Percentiles rank a stretch among this genome's conserved stretches.
Evolutionary conservation across 2,797 vertebrate species (phyloP).

Genomic region (Anniella stebbinsi): DNA sequence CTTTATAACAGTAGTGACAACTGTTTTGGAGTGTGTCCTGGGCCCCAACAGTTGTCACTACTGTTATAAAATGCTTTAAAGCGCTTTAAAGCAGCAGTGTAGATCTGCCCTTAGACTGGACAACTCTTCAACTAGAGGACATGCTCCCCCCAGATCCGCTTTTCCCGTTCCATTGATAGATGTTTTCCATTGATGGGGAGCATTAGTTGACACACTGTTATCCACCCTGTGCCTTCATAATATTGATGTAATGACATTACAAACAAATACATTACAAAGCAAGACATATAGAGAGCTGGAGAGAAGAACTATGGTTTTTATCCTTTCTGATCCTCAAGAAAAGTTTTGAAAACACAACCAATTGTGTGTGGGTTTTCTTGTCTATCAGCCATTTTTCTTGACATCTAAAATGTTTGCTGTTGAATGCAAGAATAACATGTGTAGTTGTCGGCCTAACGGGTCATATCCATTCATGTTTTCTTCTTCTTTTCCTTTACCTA

Average conservation of each 20-base stretch:
- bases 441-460: slow-evolving; percentile 62
- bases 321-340: slow-evolving; percentile 25
- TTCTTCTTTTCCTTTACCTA: slow-evolving; percentile 61
- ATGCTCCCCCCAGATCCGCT: too few species aligned
- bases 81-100: too few species aligned
- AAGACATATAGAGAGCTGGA: background rate
- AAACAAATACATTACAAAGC: slow-evolving; percentile 3
- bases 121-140: too few species aligned
- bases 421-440: slow-evolving; percentile 50
- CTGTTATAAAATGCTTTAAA: too few species aligned
- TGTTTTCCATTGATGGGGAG: background rate
- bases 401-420: slow-evolving; percentile 53
- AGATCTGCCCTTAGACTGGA: too few species aligned
- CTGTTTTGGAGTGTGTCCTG: too few species aligned
- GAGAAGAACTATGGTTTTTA: background rate
- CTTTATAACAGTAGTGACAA: too few species aligned
- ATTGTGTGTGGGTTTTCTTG: slow-evolving; percentile 48
- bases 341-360: slow-evolving; percentile 25
- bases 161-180: background rate
- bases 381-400: slow-evolving; percentile 46
- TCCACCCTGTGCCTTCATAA: background rate
- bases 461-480: slow-evolving; percentile 59
- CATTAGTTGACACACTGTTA: background rate
- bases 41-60: too few species aligned
- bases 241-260: background rate